phyloP scores from a whole-genome alignment of 2,113 vertebrate species.

The Lagopus leucura region DNA sequence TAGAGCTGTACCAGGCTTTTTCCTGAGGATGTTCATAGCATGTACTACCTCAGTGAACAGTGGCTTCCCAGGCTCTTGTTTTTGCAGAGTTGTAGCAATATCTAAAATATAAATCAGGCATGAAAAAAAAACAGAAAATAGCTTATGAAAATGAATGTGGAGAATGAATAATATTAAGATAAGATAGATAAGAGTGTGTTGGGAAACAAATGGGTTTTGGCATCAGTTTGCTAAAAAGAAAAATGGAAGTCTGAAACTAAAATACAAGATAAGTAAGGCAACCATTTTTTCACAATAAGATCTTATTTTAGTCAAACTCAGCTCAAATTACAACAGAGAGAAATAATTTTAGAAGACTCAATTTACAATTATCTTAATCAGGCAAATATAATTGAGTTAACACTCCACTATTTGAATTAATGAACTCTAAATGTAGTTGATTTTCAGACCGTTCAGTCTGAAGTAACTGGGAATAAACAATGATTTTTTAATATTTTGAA shows the following conservation, averaged over 20 bases:
- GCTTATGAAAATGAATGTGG: not conserved
- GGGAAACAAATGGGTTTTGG: not conserved
- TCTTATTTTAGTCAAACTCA: not conserved
- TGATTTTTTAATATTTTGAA: not conserved
- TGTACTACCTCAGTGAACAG: not conserved
- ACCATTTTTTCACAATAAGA: not conserved
- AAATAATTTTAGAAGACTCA: not conserved
- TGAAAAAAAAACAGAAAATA: not conserved
- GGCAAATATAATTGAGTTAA: not conserved
- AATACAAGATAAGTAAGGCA: not conserved
- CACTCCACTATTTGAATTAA: not conserved
- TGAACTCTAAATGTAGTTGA: not conserved
- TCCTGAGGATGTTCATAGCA: not conserved
- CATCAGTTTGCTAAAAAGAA: not conserved
- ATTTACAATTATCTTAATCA: not conserved
- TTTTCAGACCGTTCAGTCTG: not conserved
- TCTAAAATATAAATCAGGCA: not conserved
- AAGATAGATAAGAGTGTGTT: not conserved
- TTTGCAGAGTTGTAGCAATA: not conserved
- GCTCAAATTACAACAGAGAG: not conserved
- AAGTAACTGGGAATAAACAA: not conserved
- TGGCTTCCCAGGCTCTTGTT: not conserved
- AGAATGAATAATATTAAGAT: not conserved
- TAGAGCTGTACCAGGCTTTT: not conserved
- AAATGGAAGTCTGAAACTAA: not conserved